Conservation (phyloP, 2,113 vertebrate genomes). For the Poecilia latipinna region DNA sequence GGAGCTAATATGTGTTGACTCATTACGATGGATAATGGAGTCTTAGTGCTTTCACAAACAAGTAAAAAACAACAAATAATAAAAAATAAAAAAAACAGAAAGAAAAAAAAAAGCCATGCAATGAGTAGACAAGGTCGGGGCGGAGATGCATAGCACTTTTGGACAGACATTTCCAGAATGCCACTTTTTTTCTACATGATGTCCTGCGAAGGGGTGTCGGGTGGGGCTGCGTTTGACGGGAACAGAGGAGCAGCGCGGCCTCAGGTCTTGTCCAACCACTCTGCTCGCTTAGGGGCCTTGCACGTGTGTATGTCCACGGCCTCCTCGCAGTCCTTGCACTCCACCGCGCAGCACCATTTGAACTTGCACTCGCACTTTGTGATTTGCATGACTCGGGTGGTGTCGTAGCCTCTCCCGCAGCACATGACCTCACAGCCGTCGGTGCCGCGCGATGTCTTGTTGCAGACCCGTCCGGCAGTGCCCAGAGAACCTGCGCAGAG, state of each 20-base stretch:
- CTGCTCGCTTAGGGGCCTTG: slow-evolving; percentile 94
- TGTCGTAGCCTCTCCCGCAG: slow-evolving; percentile 97
- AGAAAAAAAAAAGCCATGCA: slow-evolving; percentile 85
- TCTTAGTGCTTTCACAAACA: slow-evolving; percentile 85
- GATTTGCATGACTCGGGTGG: slow-evolving; percentile 88
- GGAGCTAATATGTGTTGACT: slow-evolving; percentile 77
- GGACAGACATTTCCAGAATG: slow-evolving; percentile 86
- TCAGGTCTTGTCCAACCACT: slow-evolving; percentile 94
- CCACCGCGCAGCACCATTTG: slow-evolving; percentile 95
- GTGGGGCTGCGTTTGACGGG: slow-evolving; percentile 67
- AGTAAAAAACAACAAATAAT: slow-evolving; percentile 69
- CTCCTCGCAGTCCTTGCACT: slow-evolving; percentile 96
- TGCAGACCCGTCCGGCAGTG: slow-evolving; percentile 93
- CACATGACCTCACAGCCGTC: slow-evolving; percentile 99
- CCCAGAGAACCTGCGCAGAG: slow-evolving; percentile 89
- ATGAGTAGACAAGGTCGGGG: slow-evolving; percentile 68
- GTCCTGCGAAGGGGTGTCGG: slow-evolving; percentile 68
- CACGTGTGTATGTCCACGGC: slow-evolving; percentile 95
- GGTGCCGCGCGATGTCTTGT: slow-evolving; percentile 89
- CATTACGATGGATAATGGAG: slow-evolving; percentile 72
- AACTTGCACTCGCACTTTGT: slow-evolving; percentile 97
- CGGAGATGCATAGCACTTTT: slow-evolving; percentile 63
- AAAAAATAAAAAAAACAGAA: slow-evolving; percentile 42
- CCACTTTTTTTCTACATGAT: slow-evolving; percentile 70
- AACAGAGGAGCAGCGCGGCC: slow-evolving; percentile 65